Percentiles rank a stretch among this genome's conserved stretches.
Conservation (phyloP, 2,888 invertebrate genomes). For the Synanthedon tipuliformis region DNA sequence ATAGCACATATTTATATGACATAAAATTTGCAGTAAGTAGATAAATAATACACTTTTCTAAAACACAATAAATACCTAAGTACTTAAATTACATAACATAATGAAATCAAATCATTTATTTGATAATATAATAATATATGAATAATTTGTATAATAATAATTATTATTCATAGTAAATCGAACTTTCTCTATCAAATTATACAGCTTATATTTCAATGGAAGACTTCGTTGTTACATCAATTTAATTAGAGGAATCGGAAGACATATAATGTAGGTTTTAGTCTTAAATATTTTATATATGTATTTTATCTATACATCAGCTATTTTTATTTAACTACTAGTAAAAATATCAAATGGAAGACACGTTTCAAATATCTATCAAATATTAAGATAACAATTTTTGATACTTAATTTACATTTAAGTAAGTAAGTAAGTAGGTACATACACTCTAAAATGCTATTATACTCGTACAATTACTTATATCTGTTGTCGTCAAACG, state of each 20-base stretch:
- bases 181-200: background rate
- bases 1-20: no score
- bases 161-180: no score
- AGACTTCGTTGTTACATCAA: conserved; percentile 60
- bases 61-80: no score
- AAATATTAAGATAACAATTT: conserved; percentile 10
- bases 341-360: conserved; percentile 19
- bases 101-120: no score
- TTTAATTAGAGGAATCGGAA: conserved; percentile 35
- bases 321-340: conserved; percentile 6
- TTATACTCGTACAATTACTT: no score
- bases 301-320: background rate
- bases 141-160: no score
- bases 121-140: no score
- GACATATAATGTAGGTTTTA: conserved; percentile 34
- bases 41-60: no score
- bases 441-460: background rate
- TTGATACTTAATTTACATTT: conserved; percentile 10
- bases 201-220: conserved; percentile 27
- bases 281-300: conserved; percentile 7
- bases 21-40: no score
- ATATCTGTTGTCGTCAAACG: no score
- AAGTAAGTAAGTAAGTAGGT: conserved; percentile 1
- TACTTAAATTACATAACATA: no score
- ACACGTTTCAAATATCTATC: conserved; percentile 16